Evolutionary conservation across 1,140 invertebrate genomes (phyloP).

Genomic region (Lasioglossum albipes): DNA sequence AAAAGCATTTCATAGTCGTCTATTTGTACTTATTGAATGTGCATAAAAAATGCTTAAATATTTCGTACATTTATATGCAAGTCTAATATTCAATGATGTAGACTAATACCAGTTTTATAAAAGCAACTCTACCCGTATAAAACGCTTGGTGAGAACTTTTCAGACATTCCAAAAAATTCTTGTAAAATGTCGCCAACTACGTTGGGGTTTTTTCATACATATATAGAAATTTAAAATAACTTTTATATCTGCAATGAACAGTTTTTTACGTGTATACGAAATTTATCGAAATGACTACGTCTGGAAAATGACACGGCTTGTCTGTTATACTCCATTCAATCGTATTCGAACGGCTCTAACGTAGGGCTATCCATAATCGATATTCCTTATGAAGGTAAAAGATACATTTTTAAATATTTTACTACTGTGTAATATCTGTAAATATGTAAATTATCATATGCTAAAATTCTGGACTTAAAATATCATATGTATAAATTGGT

Average conservation of each 20-base stretch:
- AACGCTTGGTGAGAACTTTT: conserved; percentile 42
- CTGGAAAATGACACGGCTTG: conserved; percentile 16
- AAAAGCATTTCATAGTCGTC: conserved; percentile 68
- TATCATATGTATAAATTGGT: conserved; percentile 12
- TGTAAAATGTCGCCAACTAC: conserved; percentile 36
- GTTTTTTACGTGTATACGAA: conserved; percentile 1
- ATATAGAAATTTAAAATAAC: background rate
- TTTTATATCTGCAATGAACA: background rate
- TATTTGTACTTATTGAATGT: conserved; percentile 59
- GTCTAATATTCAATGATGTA: conserved; percentile 38
- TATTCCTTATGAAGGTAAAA: conserved; percentile 30
- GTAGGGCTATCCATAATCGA: conserved; percentile 2
- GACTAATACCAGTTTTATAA: conserved; percentile 36
- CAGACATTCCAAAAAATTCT: conserved; percentile 63
- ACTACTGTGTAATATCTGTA: conserved; percentile 24
- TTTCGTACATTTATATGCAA: conserved; percentile 40
- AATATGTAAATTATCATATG: conserved; percentile 38
- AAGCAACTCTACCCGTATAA: conserved; percentile 34
- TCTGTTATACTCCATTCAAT: conserved; percentile 1
- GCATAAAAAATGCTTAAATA: conserved; percentile 37
- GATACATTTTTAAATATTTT: conserved; percentile 22
- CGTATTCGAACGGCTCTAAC: conserved; percentile 9
- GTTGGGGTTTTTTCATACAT: conserved; percentile 26
- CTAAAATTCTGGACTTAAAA: conserved; percentile 19
- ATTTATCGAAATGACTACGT: conserved; percentile 38